Evolutionary conservation across 2,888 invertebrate genomes (phyloP).

Genomic region (Adela reaumurella): DNA sequence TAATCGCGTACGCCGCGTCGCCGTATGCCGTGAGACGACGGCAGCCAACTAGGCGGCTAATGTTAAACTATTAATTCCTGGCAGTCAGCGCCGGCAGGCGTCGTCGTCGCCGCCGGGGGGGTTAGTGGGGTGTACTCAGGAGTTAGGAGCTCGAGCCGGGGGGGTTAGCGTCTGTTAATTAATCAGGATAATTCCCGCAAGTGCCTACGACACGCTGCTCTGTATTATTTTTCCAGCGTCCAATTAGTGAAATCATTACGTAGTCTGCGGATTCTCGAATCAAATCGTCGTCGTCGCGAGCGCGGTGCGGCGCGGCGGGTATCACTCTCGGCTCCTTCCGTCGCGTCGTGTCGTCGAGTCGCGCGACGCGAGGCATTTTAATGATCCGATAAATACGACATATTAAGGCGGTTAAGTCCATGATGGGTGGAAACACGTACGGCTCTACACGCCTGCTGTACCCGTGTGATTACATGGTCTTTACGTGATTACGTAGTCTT

Average conservation of each 20-base stretch:
- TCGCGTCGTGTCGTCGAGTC: constrained; percentile 29
- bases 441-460: no score
- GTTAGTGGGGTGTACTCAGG: no score
- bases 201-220: background rate
- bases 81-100: background rate
- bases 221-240: background rate
- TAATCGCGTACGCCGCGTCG: no score
- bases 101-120: background rate
- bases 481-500: no score
- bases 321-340: no score
- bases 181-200: background rate
- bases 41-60: background rate
- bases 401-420: no score
- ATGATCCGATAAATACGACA: constrained; percentile 38
- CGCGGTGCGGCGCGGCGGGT: no score
- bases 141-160: no score
- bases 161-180: background rate
- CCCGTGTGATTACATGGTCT: no score
- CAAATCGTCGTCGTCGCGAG: no score
- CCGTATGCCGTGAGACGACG: background rate
- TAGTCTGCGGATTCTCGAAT: no score
- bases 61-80: background rate
- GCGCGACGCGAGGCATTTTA: constrained; percentile 41
- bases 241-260: background rate
- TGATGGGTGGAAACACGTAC: no score